Percentiles rank a stretch among this genome's conserved stretches.
These are phyloP conservation scores for Lepilemur ruficaudatus DNA, from an alignment of 2,797 vertebrate species.

Conservation along the genomic window DNA sequence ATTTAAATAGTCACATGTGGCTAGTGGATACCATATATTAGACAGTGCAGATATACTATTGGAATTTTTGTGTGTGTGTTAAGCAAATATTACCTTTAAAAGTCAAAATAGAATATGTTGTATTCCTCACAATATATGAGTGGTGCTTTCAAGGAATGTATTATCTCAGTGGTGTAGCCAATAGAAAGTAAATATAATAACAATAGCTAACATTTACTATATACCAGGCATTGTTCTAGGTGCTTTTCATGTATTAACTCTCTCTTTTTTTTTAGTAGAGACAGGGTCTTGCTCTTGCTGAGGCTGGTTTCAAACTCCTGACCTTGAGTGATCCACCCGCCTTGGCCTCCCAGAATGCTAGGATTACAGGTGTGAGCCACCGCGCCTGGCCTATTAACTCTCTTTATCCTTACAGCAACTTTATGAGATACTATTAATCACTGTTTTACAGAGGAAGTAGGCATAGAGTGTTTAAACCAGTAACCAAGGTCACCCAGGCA, in stretches of 20 bases:
- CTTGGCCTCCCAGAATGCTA: too few relatives aligned
- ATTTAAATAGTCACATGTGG: neutral
- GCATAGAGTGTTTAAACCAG: neutral
- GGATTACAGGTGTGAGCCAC: too few relatives aligned
- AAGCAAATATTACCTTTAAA: neutral
- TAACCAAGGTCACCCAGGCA: neutral
- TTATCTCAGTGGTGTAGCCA: neutral
- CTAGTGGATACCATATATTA: neutral
- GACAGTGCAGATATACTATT: neutral
- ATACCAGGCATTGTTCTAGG: neutral
- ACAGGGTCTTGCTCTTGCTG: too few relatives aligned
- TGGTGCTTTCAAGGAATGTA: neutral
- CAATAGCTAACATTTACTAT: neutral
- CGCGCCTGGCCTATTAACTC: neutral
- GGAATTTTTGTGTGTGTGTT: neutral
- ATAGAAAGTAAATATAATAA: neutral
- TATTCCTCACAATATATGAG: neutral
- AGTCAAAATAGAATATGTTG: neutral
- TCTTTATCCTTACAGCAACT: neutral
- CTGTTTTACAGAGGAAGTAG: neutral
- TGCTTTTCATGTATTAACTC: neutral
- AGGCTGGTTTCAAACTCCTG: too few relatives aligned
- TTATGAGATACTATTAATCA: neutral
- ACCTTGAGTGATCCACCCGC: too few relatives aligned
- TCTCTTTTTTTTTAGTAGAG: neutral